These are phyloP conservation scores for Mugil cephalus DNA, from an alignment of 2,113 vertebrate genomes.

Conservation along the genomic window DNA sequence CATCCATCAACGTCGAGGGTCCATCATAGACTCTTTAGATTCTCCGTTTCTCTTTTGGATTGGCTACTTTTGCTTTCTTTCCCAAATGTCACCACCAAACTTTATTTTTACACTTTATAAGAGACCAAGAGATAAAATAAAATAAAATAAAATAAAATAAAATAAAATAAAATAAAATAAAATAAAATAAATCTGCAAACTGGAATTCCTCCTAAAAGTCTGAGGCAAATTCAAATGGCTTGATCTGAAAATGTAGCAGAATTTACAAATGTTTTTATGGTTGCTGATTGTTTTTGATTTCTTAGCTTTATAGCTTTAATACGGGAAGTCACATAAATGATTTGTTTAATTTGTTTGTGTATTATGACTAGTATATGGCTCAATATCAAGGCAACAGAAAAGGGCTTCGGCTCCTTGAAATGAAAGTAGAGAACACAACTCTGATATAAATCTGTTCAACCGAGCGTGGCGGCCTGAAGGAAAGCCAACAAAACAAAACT, in stretches of 20 bases:
- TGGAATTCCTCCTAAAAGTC: neutral
- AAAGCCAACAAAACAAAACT: neutral
- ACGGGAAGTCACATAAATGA: neutral
- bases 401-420: neutral
- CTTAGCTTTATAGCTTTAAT: neutral
- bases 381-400: neutral
- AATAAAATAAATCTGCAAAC: too few species aligned
- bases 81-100: neutral
- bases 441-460: neutral
- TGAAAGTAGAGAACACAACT: constrained; percentile 1
- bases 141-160: too few species aligned
- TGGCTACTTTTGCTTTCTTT: neutral
- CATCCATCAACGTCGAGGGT: constrained; percentile 74
- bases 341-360: neutral
- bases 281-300: neutral
- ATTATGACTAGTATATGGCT: neutral
- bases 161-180: too few species aligned
- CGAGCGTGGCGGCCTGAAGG: neutral
- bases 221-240: neutral
- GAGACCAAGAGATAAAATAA: too few species aligned
- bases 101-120: too few species aligned
- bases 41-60: neutral
- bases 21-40: constrained; percentile 67
- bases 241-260: neutral
- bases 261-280: neutral